These are phyloP conservation scores for Philotrypesis tridentata DNA, from an alignment of 1,140 invertebrate species.

Conservation along the genomic window DNA sequence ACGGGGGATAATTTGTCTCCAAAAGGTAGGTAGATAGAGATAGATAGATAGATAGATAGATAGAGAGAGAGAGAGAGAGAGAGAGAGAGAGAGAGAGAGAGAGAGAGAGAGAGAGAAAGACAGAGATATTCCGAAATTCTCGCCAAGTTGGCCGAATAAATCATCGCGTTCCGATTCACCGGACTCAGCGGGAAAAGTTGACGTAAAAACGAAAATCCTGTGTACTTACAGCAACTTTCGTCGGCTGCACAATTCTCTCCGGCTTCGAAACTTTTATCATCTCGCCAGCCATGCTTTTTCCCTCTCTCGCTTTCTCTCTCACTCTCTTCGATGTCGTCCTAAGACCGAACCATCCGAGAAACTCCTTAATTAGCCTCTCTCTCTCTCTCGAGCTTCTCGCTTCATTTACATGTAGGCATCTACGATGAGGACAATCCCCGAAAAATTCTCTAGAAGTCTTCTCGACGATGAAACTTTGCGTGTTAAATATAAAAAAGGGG, in stretches of 20 bases:
- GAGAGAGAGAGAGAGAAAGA: too few relatives aligned
- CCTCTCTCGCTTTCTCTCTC: background rate
- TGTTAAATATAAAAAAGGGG: too few relatives aligned
- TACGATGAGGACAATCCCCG: too few relatives aligned
- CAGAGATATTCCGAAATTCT: slow-evolving; percentile 24
- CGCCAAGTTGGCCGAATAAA: slow-evolving; percentile 46
- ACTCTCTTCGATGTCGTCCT: background rate
- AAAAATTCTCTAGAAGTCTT: too few relatives aligned
- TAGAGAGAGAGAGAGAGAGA: too few relatives aligned
- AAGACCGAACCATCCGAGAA: slow-evolving; percentile 19
- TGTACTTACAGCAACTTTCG: slow-evolving; percentile 43
- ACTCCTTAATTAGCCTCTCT: slow-evolving; percentile 37
- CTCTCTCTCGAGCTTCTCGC: background rate
- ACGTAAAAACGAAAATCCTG: slow-evolving; percentile 44
- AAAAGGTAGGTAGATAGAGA: too few relatives aligned
- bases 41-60: too few relatives aligned
- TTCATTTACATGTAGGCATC: slow-evolving; percentile 5
- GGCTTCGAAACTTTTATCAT: slow-evolving; percentile 45
- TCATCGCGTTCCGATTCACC: slow-evolving; percentile 48
- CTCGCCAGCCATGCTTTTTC: background rate
- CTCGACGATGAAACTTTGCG: too few relatives aligned
- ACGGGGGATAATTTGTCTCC: slow-evolving; percentile 28
- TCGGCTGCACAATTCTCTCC: background rate
- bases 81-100: too few relatives aligned
- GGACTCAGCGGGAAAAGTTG: slow-evolving; percentile 48